A percentile compares a stretch with the other conserved stretches of the same genome.
These are phyloP conservation scores for Austrofundulus limnaeus DNA, from an alignment of 2,113 vertebrate genomes.

Conservation along the genomic window DNA sequence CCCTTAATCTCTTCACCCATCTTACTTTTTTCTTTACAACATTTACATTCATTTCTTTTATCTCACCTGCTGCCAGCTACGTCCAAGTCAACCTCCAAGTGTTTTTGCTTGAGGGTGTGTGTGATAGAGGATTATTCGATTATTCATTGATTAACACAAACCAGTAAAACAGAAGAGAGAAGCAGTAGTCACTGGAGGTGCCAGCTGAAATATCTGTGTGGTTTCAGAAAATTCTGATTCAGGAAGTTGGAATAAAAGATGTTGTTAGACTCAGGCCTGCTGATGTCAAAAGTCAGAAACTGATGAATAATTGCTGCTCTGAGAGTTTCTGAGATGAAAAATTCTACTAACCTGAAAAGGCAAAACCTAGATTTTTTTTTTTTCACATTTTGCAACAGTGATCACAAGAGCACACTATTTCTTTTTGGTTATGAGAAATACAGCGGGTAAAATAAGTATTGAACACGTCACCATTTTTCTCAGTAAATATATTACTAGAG, in stretches of 20 bases:
- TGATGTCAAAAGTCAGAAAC: no score
- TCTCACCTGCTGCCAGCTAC: constrained; percentile 52
- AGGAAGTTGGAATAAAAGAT: background rate
- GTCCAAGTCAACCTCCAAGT: constrained; percentile 49
- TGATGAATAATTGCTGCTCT: no score
- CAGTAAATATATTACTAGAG: no score
- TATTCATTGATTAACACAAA: constrained; percentile 67
- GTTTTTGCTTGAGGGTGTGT: constrained; percentile 43
- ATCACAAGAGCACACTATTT: no score
- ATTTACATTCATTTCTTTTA: constrained; percentile 45
- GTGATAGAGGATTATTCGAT: constrained; percentile 67
- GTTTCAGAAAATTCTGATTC: constrained; percentile 26
- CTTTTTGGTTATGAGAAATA: no score
- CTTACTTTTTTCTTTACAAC: constrained; percentile 36
- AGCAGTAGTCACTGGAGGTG: constrained; percentile 35
- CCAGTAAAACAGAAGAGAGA: constrained; percentile 58
- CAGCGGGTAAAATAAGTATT: no score
- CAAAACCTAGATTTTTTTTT: no score
- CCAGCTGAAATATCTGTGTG: constrained; percentile 27
- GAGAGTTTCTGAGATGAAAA: no score
- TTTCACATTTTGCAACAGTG: no score
- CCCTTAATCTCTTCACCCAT: constrained; percentile 38
- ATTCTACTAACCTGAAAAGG: no score
- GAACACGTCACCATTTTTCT: no score
- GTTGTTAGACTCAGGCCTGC: no score